Percentiles rank a stretch among this genome's conserved stretches.
These are phyloP conservation scores for Harpagifer antarcticus DNA, from an alignment of 2,797 vertebrate genomes.

Conservation along the genomic window DNA sequence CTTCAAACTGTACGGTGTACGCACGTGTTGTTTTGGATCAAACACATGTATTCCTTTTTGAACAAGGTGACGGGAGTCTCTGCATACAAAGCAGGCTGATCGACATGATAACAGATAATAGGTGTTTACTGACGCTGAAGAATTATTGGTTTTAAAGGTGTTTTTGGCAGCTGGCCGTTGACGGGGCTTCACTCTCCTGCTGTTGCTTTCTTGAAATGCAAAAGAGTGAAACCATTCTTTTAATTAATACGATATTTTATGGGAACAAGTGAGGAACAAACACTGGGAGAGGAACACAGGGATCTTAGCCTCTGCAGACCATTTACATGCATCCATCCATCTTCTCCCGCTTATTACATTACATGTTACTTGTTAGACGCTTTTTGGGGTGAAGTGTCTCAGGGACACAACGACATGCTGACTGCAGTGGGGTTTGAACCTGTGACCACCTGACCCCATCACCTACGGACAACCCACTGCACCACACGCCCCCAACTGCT, in stretches of 20 bases:
- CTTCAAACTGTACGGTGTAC: conserved; percentile 3
- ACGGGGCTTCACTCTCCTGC: background rate
- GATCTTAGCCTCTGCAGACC: no score
- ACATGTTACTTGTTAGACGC: no score
- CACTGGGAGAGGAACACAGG: no score
- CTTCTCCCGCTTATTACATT: no score
- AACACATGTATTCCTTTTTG: conserved; percentile 3
- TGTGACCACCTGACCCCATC: no score
- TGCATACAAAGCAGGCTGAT: conserved; percentile 29
- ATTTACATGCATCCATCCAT: no score
- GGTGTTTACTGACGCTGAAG: conserved; percentile 28
- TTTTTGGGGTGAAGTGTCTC: no score
- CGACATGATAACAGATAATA: conserved; percentile 15
- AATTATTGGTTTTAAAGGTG: conserved; percentile 23
- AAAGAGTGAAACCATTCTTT: conserved; percentile 1
- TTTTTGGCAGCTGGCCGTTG: background rate
- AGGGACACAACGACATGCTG: no score
- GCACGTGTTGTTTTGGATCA: conserved; percentile 9
- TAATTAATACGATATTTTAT: background rate
- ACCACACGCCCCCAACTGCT: no score
- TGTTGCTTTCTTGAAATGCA: background rate
- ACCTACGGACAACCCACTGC: no score
- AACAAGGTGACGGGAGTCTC: conserved; percentile 37
- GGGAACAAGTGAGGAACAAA: background rate
- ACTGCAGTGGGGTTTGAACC: no score